Evolutionary conservation across 2,113 vertebrate genomes (phyloP).

Genomic region (Camelus bactrianus): DNA sequence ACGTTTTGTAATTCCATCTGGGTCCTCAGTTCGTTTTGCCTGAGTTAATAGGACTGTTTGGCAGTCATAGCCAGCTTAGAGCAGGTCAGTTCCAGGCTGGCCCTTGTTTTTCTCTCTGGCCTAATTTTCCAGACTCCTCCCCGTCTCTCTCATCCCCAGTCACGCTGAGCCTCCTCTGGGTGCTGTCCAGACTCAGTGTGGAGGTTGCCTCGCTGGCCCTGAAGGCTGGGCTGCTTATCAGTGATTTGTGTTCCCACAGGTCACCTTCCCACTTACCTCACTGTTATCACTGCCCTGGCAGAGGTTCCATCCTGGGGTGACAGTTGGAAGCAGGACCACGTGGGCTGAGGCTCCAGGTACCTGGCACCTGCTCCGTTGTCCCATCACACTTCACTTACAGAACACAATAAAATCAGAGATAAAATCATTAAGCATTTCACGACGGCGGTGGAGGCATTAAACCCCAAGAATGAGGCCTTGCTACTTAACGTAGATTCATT

Average conservation of each 20-base stretch:
- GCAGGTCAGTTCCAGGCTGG: not conserved
- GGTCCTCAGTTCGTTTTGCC: not conserved
- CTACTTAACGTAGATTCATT: not conserved
- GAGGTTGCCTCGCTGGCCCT: not conserved
- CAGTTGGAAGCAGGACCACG: not conserved
- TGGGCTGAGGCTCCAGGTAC: not conserved
- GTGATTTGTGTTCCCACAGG: not conserved
- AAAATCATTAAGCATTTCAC: not conserved
- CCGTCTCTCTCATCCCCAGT: not conserved
- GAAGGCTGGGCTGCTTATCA: not conserved
- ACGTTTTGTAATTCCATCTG: not conserved
- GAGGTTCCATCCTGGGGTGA: not conserved
- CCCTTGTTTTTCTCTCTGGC: not conserved
- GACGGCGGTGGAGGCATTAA: not conserved
- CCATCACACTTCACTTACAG: not conserved
- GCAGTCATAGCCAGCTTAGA: not conserved
- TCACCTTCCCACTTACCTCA: not conserved
- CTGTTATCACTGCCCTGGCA: not conserved
- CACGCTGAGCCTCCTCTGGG: not conserved
- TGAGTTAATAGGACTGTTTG: not conserved
- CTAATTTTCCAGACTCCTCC: not conserved
- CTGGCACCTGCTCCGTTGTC: not conserved
- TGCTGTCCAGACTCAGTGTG: not conserved
- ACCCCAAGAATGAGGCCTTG: not conserved
- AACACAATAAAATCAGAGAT: not conserved